Evolutionary conservation across 2,113 vertebrate species (phyloP).

Genomic region (Paradoxurus hermaphroditus): DNA sequence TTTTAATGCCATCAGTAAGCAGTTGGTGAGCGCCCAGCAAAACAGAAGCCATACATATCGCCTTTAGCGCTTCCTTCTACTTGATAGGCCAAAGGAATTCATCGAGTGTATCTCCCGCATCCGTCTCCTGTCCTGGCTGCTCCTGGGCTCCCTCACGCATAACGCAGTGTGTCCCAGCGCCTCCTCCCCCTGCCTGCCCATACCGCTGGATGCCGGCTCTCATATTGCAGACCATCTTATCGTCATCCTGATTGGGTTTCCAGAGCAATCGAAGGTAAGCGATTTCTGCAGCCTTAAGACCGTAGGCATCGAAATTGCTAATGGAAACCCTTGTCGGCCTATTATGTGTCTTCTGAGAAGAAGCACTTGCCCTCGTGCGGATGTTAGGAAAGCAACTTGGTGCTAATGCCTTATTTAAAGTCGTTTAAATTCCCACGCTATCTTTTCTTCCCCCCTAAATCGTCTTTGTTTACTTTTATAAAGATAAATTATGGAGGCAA

Average conservation of each 20-base stretch:
- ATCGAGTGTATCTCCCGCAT: constrained; percentile 99
- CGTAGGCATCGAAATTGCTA: constrained; percentile 60
- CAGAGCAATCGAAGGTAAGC: constrained; percentile 98
- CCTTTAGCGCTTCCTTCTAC: constrained; percentile 49
- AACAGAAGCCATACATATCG: neutral
- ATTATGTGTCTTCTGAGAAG: constrained; percentile 65
- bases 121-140: constrained; percentile 97
- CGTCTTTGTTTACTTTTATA: constrained; percentile 59
- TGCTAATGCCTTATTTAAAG: constrained; percentile 63
- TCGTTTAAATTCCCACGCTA: constrained; percentile 60
- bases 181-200: constrained; percentile 94
- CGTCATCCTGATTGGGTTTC: constrained; percentile 98
- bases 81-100: constrained; percentile 96
- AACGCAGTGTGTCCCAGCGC: constrained; percentile 95
- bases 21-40: neutral
- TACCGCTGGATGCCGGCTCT: constrained; percentile 97
- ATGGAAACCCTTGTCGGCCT: constrained; percentile 61
- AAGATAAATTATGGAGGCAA: constrained; percentile 43
- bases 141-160: constrained; percentile 97
- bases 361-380: constrained; percentile 59
- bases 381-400: constrained; percentile 32
- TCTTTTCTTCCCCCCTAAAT: neutral
- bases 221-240: constrained; percentile 98
- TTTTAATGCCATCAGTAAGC: neutral
- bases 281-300: constrained; percentile 67